These are phyloP conservation scores for Drosophila gaucha DNA, from an alignment of 2,888 invertebrate species.

Conservation along the genomic window DNA sequence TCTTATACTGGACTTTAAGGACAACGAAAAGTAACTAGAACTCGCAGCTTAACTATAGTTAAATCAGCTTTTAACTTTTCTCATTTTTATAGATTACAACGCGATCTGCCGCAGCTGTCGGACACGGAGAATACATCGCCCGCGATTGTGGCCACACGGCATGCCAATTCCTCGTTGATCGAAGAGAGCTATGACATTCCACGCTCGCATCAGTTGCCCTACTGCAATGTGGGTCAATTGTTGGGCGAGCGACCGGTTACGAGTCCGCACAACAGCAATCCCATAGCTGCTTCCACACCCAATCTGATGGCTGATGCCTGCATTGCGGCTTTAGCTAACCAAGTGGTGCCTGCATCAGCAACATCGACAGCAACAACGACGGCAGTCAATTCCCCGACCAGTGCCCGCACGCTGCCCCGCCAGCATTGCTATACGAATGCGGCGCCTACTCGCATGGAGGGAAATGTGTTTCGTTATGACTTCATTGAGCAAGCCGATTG, in stretches of 20 bases:
- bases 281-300: constrained; percentile 83
- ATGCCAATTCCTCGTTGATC: constrained; percentile 81
- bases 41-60: neutral
- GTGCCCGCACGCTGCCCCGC: constrained; percentile 77
- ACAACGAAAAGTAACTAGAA: constrained; percentile 84
- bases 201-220: constrained; percentile 87
- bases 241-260: constrained; percentile 75
- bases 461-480: constrained; percentile 86
- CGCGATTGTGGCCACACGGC: constrained; percentile 83
- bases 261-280: constrained; percentile 79
- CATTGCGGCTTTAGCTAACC: constrained; percentile 9
- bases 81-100: constrained; percentile 65
- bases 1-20: constrained; percentile 81
- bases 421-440: constrained; percentile 86
- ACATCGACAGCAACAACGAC: constrained; percentile 10
- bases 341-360: constrained; percentile 8
- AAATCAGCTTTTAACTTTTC: neutral
- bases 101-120: constrained; percentile 83
- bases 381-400: constrained; percentile 53
- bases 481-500: constrained; percentile 85
- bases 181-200: constrained; percentile 90
- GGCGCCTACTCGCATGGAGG: constrained; percentile 85
- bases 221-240: constrained; percentile 82
- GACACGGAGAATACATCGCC: constrained; percentile 85
- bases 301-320: constrained; percentile 79